phyloP scores from a whole-genome alignment of 1,140 invertebrate species.

The Triops cancriformis region DNA sequence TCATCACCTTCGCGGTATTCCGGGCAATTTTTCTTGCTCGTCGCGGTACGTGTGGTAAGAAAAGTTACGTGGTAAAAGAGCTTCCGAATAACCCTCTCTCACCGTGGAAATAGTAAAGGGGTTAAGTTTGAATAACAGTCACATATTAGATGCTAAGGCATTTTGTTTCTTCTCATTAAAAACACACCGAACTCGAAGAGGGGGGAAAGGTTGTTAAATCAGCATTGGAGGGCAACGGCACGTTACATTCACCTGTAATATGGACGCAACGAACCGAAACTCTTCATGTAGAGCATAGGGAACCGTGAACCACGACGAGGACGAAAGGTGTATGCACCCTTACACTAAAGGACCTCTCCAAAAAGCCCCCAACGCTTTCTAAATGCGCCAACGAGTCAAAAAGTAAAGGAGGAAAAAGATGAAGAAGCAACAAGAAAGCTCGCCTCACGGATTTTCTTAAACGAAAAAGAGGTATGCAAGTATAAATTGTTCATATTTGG shows the following conservation, averaged over 20 bases:
- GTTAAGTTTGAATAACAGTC: neutral
- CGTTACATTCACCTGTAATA: conserved; percentile 6
- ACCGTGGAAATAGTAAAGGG: too few species aligned
- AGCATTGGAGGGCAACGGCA: conserved; percentile 12
- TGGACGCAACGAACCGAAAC: neutral
- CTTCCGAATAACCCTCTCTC: too few species aligned
- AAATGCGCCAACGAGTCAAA: neutral
- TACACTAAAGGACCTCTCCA: neutral
- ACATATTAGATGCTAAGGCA: neutral
- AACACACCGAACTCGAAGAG: neutral
- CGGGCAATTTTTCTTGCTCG: too few species aligned
- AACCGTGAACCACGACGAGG: conserved; percentile 12
- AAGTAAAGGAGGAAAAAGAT: neutral
- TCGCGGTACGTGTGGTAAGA: too few species aligned
- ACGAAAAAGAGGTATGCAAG: neutral
- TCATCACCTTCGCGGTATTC: too few species aligned
- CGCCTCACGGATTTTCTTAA: neutral
- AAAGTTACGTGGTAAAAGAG: too few species aligned
- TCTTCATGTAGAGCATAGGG: conserved; percentile 9
- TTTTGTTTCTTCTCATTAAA: neutral
- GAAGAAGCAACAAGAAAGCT: too few species aligned
- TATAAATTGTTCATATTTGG: neutral
- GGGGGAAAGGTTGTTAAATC: conserved; percentile 9
- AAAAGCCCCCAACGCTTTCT: neutral
- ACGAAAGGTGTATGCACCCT: neutral